A percentile compares a stretch with the other conserved stretches of the same genome.
Conservation (phyloP, 2,113 vertebrate species). For the Dromiciops gliroides region DNA sequence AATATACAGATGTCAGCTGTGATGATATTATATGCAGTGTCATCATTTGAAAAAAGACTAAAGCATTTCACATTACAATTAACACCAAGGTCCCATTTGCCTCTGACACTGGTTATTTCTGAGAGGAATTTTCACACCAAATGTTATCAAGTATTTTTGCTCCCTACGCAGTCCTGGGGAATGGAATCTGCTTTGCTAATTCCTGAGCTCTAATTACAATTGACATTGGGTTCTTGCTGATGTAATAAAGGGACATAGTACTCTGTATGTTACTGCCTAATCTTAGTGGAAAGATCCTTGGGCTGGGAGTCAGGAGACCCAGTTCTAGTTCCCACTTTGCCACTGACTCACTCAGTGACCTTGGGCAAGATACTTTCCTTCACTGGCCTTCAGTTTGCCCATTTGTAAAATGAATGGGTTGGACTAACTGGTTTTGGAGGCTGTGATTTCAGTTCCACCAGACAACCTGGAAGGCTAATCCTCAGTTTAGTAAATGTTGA, state of each 20-base stretch:
- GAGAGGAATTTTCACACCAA: not conserved
- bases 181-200: not conserved
- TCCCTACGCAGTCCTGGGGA: not conserved
- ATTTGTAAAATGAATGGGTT: not conserved
- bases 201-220: not conserved
- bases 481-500: not conserved
- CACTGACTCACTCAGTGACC: not conserved
- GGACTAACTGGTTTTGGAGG: not conserved
- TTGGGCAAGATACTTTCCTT: not conserved
- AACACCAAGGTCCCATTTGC: not conserved
- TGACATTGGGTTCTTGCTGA: not conserved
- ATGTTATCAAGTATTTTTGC: not conserved
- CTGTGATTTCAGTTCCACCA: not conserved
- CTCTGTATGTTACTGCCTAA: not conserved
- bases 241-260: not conserved
- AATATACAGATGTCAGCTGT: not conserved
- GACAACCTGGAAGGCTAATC: not conserved
- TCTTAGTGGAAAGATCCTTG: not conserved
- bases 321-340: not conserved
- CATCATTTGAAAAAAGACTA: not conserved
- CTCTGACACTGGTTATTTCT: not conserved
- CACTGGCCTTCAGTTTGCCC: not conserved
- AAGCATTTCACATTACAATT: not conserved
- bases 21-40: not conserved
- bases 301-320: not conserved